Conservation (phyloP, 2,113 vertebrate species). For the Sylvietta virens region DNA sequence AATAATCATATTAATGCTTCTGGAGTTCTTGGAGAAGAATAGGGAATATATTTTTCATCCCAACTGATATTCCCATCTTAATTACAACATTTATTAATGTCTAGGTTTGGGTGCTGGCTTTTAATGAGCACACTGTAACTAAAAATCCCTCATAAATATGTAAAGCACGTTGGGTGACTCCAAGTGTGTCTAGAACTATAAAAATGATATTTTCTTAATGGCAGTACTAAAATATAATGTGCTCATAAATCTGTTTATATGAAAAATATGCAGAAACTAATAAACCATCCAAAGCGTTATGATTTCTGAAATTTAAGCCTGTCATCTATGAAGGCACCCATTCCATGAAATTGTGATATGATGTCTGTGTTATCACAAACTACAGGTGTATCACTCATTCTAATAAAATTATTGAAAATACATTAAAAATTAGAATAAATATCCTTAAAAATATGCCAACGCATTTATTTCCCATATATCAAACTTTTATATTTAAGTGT, state of each 20-base stretch:
- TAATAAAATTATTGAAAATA: background rate
- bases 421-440: background rate
- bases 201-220: constrained; percentile 30
- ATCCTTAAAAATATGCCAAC: background rate
- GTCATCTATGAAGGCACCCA: background rate
- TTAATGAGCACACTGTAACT: background rate
- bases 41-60: background rate
- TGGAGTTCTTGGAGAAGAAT: background rate
- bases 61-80: background rate
- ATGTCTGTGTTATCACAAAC: background rate
- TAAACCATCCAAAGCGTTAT: background rate
- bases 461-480: background rate
- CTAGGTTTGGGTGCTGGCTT: background rate
- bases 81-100: background rate
- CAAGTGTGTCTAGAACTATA: background rate
- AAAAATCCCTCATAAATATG: background rate
- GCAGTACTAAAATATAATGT: background rate
- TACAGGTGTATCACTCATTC: background rate
- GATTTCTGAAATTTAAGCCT: background rate
- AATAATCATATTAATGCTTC: background rate
- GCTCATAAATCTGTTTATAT: background rate
- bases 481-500: background rate
- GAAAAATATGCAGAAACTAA: constrained; percentile 17
- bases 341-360: background rate
- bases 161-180: background rate